These are phyloP conservation scores for Eremobia ochroleuca DNA, from an alignment of 2,888 invertebrate species.

Conservation along the genomic window DNA sequence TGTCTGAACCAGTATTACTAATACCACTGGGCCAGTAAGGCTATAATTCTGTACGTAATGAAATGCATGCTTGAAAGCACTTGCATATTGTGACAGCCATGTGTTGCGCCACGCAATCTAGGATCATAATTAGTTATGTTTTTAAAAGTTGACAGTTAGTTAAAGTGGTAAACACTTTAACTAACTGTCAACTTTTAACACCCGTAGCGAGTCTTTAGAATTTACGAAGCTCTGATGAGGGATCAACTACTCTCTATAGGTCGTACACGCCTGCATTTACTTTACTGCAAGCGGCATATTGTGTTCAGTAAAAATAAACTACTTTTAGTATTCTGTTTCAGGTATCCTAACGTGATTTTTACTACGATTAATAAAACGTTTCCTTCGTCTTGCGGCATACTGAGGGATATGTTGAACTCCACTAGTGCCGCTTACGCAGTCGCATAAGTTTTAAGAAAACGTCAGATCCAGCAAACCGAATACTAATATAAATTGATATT, in stretches of 20 bases:
- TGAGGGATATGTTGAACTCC: background rate
- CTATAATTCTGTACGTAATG: slow-evolving; percentile 36
- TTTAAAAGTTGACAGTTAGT: too few relatives aligned
- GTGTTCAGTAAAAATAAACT: background rate
- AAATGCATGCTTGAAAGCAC: slow-evolving; percentile 41
- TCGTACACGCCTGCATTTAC: background rate
- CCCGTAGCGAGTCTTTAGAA: background rate
- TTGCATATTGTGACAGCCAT: slow-evolving; percentile 43
- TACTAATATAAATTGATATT: background rate
- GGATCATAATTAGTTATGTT: slow-evolving; percentile 29
- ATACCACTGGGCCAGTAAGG: slow-evolving; percentile 17
- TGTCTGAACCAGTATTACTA: background rate
- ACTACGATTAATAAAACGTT: background rate
- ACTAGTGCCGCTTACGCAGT: background rate
- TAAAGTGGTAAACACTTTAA: slow-evolving; percentile 10
- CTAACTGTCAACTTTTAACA: slow-evolving; percentile 23
- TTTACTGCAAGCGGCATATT: background rate
- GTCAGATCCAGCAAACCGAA: background rate
- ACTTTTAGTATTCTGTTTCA: background rate
- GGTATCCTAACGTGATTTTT: background rate
- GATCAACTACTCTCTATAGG: background rate
- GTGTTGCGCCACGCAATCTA: slow-evolving; percentile 29
- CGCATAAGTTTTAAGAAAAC: background rate
- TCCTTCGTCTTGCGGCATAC: background rate
- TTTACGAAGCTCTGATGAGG: background rate